Evolutionary conservation across 2,888 invertebrate genomes (phyloP).

Genomic region (Aphodius granarius): DNA sequence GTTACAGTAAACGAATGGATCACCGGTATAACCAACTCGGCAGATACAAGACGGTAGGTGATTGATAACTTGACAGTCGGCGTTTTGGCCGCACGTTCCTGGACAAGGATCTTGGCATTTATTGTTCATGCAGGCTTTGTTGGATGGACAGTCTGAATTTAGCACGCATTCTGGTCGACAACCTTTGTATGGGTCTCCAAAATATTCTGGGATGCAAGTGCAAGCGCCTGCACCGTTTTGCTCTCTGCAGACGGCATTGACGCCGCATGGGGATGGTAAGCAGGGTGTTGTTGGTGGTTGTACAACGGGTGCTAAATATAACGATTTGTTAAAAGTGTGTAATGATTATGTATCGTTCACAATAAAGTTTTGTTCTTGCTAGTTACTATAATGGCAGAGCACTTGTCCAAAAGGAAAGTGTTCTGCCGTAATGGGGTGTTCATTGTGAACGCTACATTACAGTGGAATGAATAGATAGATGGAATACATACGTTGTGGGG

Average conservation of each 20-base stretch:
- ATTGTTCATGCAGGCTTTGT: conserved; percentile 59
- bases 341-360: conserved; percentile 29
- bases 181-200: conserved; percentile 63
- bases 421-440: no score
- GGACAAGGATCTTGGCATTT: conserved; percentile 63
- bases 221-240: conserved; percentile 58
- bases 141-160: conserved; percentile 60
- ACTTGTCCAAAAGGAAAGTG: no score
- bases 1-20: conserved; percentile 47
- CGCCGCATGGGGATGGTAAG: conserved; percentile 56
- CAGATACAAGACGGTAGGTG: conserved; percentile 55
- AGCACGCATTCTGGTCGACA: conserved; percentile 61
- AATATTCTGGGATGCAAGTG: conserved; percentile 56
- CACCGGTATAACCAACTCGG: conserved; percentile 57
- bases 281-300: conserved; percentile 48
- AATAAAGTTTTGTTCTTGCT: no score
- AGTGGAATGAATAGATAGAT: conserved; percentile 29
- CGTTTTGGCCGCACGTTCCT: conserved; percentile 68
- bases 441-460: no score
- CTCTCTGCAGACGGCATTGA: conserved; percentile 57
- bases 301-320: conserved; percentile 29
- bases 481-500: conserved; percentile 41
- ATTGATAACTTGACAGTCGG: conserved; percentile 60
- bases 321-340: conserved; percentile 31
- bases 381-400: no score